Evolutionary conservation across 2,113 vertebrate species (phyloP).

Genomic region (Plecturocebus donacophilus): DNA sequence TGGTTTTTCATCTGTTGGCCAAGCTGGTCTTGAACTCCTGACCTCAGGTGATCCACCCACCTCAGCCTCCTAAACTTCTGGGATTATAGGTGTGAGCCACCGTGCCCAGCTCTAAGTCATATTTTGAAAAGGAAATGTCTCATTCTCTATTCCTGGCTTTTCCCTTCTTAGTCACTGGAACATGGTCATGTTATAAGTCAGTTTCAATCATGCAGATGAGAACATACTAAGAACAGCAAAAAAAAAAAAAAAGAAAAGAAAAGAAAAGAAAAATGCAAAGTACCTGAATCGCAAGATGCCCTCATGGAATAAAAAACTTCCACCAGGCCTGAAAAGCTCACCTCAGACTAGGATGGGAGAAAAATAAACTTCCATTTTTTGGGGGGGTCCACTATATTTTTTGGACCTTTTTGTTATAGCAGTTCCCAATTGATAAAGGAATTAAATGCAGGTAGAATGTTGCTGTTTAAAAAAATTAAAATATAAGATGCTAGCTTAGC

Average conservation of each 20-base stretch:
- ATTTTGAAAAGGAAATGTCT: conserved; percentile 51
- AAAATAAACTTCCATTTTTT: neutral
- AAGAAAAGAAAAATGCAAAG: too few species aligned
- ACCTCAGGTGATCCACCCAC: too few species aligned
- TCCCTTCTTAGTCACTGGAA: neutral
- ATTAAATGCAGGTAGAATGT: neutral
- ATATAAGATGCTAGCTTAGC: conserved; percentile 1
- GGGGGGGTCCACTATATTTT: neutral
- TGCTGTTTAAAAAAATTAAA: conserved; percentile 27
- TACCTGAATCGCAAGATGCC: neutral
- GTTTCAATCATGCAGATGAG: neutral
- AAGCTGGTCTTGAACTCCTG: too few species aligned
- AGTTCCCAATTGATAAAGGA: conserved; percentile 10
- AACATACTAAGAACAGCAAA: conserved; percentile 20
- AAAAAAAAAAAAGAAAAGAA: neutral
- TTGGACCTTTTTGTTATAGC: neutral
- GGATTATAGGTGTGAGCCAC: too few species aligned
- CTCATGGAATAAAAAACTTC: neutral
- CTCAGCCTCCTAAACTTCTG: too few species aligned
- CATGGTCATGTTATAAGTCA: neutral
- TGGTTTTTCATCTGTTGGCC: too few species aligned
- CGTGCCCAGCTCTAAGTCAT: neutral
- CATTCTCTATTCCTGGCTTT: neutral
- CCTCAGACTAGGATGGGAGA: neutral
- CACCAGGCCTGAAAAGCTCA: neutral